Base-by-base conservation (phyloP, 2,888 invertebrate genomes). In the Anaspis maculata region DNA sequence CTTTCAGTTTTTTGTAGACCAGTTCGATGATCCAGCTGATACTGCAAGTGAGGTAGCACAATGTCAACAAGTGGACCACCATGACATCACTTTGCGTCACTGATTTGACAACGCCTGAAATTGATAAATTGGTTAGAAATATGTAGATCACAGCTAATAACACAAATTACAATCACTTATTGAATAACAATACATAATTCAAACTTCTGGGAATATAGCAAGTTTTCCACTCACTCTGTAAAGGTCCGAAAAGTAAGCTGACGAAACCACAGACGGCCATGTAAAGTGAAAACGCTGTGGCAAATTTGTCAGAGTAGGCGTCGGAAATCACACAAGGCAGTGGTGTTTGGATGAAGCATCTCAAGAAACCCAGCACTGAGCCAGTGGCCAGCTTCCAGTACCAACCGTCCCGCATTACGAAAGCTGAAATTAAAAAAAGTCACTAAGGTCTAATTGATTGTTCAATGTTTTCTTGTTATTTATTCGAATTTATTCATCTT, bases 261-360 rank as follows among this genome's bases (percentile, higher is more conserved):
- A 79, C 68, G 13, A 75, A 65, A 1, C 83, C 85, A 41, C 77
- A 79, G 36, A 83, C 74, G 13, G 83, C 72, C 57, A 83, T 81
- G 49, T 76, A 83, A 23, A 85, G 61, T 0, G 83, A 80, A 49
- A 83, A 73, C 0, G 83, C 84, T 1, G 79, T 79, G 4, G 83
- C 76, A 51, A 83, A 83, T 47, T 78, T 70, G 28, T 83, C 76
- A 2, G 77, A 73, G 30, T 79, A 74, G 34, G 76, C 72, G 39
- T 79, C 83, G 16, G 82, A 74, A 29, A 85, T 75, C 2, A 83
- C 72, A 7, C 84, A 66, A n/a, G 82, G 77, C 44, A 83, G 61
- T 3, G 82, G 71, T 3, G 83, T 82, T 46, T 80, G 76, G 3
- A 85, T 71, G 52, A 80, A 78, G 36, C 81, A 79, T 33, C 84